These are phyloP conservation scores for Botia kubotai DNA, from an alignment of 2,797 vertebrate species.

Conservation along the genomic window DNA sequence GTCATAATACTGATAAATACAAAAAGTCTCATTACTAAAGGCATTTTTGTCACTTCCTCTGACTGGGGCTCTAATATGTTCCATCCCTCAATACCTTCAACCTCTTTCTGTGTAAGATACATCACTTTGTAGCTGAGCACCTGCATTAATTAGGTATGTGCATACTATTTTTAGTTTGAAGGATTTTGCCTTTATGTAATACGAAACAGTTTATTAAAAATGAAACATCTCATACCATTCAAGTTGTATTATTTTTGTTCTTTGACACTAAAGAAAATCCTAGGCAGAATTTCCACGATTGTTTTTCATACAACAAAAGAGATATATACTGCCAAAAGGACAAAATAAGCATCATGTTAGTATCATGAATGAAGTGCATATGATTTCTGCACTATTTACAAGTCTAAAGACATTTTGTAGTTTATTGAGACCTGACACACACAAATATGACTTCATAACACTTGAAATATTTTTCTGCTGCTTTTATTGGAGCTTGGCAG, in stretches of 20 bases:
- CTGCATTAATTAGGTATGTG: not conserved
- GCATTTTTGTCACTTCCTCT: too few relatives aligned
- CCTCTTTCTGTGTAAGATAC: too few relatives aligned
- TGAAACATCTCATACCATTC: not conserved
- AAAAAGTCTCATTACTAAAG: not conserved
- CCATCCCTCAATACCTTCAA: too few relatives aligned
- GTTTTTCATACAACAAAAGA: not conserved
- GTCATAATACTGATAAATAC: too few relatives aligned
- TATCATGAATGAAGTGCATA: not conserved
- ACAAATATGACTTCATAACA: not conserved
- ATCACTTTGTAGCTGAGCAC: not conserved
- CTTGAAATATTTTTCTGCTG: not conserved
- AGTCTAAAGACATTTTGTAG: not conserved
- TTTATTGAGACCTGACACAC: not conserved
- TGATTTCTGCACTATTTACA: not conserved
- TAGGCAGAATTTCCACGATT: not conserved
- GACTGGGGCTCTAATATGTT: too few relatives aligned
- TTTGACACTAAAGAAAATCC: not conserved
- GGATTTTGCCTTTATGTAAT: not conserved
- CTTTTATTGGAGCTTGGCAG: not conserved
- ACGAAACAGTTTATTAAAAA: not conserved
- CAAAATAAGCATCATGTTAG: not conserved
- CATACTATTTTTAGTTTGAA: not conserved
- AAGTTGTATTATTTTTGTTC: not conserved
- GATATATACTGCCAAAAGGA: not conserved